Conservation (phyloP, 2,888 invertebrate genomes). For the Deilephila porcellus region DNA sequence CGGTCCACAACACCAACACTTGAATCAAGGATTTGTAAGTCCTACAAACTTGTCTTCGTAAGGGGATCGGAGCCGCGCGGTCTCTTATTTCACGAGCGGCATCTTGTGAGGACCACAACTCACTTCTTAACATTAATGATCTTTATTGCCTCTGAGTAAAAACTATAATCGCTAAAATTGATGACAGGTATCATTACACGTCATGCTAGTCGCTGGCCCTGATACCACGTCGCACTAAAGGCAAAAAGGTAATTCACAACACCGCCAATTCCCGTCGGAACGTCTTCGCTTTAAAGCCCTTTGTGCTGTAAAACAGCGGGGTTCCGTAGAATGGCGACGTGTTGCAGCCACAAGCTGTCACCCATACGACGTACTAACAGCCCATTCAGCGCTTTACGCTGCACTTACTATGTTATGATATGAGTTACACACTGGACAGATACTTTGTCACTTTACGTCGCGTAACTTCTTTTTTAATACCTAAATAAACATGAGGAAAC, state of each 20-base stretch:
- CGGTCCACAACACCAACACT: no score
- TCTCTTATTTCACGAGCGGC: no score
- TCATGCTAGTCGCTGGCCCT: no score
- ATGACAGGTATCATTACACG: no score
- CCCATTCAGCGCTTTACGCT: slow-evolving; percentile 18
- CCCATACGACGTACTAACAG: neutral
- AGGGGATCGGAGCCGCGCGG: no score
- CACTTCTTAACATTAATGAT: no score
- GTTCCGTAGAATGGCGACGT: neutral
- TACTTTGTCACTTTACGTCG: slow-evolving; percentile 2
- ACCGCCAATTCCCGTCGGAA: slow-evolving; percentile 1
- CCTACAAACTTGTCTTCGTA: no score
- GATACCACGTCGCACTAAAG: no score
- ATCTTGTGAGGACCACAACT: no score
- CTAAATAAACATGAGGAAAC: neutral
- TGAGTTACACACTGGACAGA: neutral
- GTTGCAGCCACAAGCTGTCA: slow-evolving; percentile 17
- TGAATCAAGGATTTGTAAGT: no score
- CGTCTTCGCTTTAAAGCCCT: slow-evolving; percentile 13
- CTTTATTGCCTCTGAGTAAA: no score
- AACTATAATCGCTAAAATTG: no score
- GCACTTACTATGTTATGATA: slow-evolving; percentile 9
- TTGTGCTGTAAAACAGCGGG: slow-evolving; percentile 17
- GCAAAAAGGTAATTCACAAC: slow-evolving; percentile 5
- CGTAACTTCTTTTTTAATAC: neutral